A percentile compares a stretch with the other conserved stretches of the same genome.
Evolutionary conservation across 1,140 invertebrate genomes (phyloP).

Genomic region (Drosophila pseudoananassae): DNA sequence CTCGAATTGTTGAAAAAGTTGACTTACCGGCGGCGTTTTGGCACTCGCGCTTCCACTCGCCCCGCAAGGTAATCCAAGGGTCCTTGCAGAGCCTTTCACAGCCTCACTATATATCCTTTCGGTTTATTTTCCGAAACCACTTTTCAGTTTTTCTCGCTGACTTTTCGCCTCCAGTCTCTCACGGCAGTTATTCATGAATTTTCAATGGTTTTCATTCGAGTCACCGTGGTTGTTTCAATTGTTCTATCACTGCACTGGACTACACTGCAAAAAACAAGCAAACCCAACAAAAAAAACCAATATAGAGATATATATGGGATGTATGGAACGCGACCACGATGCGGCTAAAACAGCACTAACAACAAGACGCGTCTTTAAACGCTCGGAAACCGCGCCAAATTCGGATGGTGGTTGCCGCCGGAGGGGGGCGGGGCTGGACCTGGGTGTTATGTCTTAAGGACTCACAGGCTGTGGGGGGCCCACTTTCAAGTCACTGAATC

Average conservation of each 20-base stretch:
- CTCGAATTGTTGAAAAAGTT: neutral
- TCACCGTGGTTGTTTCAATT: neutral
- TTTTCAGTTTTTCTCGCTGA: neutral
- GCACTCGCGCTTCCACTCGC: slow-evolving; percentile 8
- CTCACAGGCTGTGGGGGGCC: neutral
- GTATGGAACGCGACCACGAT: neutral
- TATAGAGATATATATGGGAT: neutral
- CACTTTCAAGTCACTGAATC: slow-evolving; percentile 3
- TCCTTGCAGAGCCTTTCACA: slow-evolving; percentile 63
- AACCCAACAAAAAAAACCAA: slow-evolving; percentile 10
- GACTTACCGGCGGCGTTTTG: slow-evolving; percentile 23
- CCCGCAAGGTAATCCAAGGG: slow-evolving; percentile 79
- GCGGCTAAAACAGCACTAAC: slow-evolving; percentile 4
- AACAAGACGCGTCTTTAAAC: slow-evolving; percentile 1
- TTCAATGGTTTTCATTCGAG: slow-evolving; percentile 4
- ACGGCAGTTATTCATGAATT: neutral
- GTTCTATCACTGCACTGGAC: slow-evolving; percentile 1
- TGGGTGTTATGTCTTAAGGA: neutral
- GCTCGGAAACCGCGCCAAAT: slow-evolving; percentile 29
- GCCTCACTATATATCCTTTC: slow-evolving; percentile 16
- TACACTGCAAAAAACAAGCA: slow-evolving; percentile 27
- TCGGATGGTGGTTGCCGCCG: neutral
- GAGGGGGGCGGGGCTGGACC: neutral
- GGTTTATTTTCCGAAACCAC: neutral
- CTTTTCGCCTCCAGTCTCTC: slow-evolving; percentile 1